Conservation (phyloP, 53 echinoderm and acorn worm genomes). For the Echinarachnius parma region DNA sequence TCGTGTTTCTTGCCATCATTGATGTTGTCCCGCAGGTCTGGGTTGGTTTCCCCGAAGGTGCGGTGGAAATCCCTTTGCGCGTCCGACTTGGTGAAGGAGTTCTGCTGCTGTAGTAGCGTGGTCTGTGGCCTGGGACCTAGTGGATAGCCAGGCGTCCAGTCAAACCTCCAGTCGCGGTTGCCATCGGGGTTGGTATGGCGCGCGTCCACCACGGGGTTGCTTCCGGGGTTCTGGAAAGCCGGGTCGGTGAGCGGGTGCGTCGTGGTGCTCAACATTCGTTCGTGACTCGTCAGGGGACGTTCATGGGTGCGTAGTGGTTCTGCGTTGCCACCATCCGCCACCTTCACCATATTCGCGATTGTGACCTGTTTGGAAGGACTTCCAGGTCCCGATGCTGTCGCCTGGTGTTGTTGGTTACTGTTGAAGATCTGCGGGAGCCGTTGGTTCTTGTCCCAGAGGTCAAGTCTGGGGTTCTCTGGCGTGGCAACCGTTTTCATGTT, state of each 20-base stretch:
- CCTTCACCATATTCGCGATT: slow-evolving; percentile 62
- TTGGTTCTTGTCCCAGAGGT: slow-evolving; percentile 58
- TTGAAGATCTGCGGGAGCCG: slow-evolving; percentile 74
- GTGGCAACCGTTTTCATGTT: slow-evolving; percentile 71
- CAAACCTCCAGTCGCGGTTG: slow-evolving; percentile 65
- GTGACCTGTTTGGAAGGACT: slow-evolving; percentile 44
- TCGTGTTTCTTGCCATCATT: slow-evolving; percentile 79
- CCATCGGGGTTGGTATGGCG: slow-evolving; percentile 82
- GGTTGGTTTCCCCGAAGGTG: slow-evolving; percentile 78
- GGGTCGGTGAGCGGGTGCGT: slow-evolving; percentile 52
- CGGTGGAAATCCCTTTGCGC: slow-evolving; percentile 56
- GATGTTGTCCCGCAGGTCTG: slow-evolving; percentile 84
- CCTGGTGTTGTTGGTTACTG: neutral
- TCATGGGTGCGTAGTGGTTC: slow-evolving; percentile 52
- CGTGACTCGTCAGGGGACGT: slow-evolving; percentile 32
- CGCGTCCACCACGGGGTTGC: slow-evolving; percentile 70
- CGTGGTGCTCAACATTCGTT: slow-evolving; percentile 45
- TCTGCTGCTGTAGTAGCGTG: slow-evolving; percentile 70
- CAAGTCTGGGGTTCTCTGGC: slow-evolving; percentile 49
- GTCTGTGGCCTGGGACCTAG: slow-evolving; percentile 77
- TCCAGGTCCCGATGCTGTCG: neutral
- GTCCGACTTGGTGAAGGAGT: slow-evolving; percentile 81
- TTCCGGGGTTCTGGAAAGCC: slow-evolving; percentile 53
- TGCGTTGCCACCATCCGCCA: slow-evolving; percentile 59
- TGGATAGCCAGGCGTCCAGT: slow-evolving; percentile 77